Evolutionary conservation across 1,140 invertebrate species (phyloP), one percentile per base, ranked within the genome.

Genomic region (Varroa destructor): DNA sequence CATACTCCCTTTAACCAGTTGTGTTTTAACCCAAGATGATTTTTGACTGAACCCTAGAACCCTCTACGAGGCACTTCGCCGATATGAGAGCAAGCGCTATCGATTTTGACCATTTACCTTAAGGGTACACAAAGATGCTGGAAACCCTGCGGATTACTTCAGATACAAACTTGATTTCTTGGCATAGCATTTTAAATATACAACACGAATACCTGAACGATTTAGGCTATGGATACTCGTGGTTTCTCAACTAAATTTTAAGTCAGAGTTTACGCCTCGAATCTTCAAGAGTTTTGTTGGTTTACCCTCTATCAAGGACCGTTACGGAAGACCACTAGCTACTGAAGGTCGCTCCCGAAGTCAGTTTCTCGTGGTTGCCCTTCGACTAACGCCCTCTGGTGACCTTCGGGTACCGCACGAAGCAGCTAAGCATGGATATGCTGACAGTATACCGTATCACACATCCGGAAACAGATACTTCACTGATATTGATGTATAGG

Each of bases 121-220:
- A 37, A 67, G 61, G 46, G 37, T 67, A 2, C 40, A 67, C 46
- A 1, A 67, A 40, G 61, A 67, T 40, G 10, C 61, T 37, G 61
- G 61, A 67, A 40, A 67, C 37, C 61, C 61, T 3, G 61, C 61
- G 12, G 61, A 67, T 67, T 67, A 67, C 61, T 67, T 67, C 61
- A 40, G 61, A 37, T 67, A 67, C 8, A 12, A 12, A 40, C 12
- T 42, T 58, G 3, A 12, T 51, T 5, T 51, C 8, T 5, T 51
- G 46, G 8, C 8, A 8, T 5, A 51, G 4, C 3, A 51, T 8
- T 51, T 51, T 51, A 51, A 51, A 51, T 51, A 8, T 5, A 51
- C 46, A 51, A 51, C 25, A 25, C 55, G 10, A n/a, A 56, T n/a
- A 12, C 55, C n/a, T 56, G 25, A 37, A 3, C 46, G 12, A 67